Percentiles rank a stretch among this genome's conserved stretches.
phyloP scores from a whole-genome alignment of 2,113 vertebrate species.

The Misgurnus mizolepis region DNA sequence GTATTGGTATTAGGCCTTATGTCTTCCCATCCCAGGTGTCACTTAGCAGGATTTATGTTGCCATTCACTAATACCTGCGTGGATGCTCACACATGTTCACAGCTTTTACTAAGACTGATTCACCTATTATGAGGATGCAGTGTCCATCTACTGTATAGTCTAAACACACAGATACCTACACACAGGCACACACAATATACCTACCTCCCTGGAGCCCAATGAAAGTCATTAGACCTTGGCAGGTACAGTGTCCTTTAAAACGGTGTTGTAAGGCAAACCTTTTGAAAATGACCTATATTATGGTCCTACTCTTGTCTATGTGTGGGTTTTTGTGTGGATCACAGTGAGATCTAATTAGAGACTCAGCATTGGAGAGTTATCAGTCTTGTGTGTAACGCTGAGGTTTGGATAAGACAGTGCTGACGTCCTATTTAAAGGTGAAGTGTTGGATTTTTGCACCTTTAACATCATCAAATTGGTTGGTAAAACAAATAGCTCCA shows the following conservation, averaged over 20 bases:
- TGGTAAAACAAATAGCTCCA: too few relatives aligned
- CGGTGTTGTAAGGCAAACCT: conserved; percentile 17
- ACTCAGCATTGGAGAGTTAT: conserved; percentile 18
- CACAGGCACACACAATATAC: conserved; percentile 29
- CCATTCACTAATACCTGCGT: conserved; percentile 9
- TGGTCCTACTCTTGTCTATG: background rate
- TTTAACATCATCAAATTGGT: too few relatives aligned
- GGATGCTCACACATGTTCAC: background rate
- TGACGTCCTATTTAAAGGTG: background rate
- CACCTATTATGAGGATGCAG: conserved; percentile 28
- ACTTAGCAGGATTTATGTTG: conserved; percentile 21
- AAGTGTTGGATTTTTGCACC: too few relatives aligned
- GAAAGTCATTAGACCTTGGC: conserved; percentile 23
- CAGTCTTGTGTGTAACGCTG: conserved; percentile 11
- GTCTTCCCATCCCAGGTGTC: conserved; percentile 7
- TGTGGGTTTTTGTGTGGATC: conserved; percentile 36
- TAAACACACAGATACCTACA: conserved; percentile 15
- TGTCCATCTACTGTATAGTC: conserved; percentile 38
- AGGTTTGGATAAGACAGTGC: conserved; percentile 1
- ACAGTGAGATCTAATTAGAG: conserved; percentile 38
- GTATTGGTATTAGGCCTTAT: conserved; percentile 11
- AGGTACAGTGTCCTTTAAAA: conserved; percentile 15
- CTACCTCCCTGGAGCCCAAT: conserved; percentile 25
- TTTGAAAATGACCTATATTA: conserved; percentile 10
- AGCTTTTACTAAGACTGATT: conserved; percentile 4